These are phyloP conservation scores for Rhyacichthys aspro DNA, from an alignment of 2,797 vertebrate species.

Conservation along the genomic window DNA sequence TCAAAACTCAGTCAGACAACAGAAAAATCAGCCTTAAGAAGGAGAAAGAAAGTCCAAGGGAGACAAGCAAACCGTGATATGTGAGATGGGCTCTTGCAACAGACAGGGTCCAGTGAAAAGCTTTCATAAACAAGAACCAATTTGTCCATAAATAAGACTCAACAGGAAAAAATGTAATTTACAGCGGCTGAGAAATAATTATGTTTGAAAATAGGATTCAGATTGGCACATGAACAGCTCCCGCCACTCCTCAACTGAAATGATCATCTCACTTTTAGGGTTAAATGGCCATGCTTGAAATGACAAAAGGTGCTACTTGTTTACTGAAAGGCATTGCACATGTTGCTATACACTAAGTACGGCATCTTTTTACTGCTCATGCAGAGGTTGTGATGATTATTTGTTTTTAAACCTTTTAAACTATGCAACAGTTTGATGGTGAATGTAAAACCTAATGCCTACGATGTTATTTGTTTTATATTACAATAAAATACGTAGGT, in stretches of 20 bases:
- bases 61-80: slow-evolving; percentile 61
- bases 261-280: slow-evolving; percentile 13
- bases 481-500: neutral
- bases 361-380: slow-evolving; percentile 1
- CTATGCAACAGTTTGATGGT: neutral
- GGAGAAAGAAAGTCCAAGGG: slow-evolving; percentile 67
- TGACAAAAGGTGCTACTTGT: slow-evolving; percentile 25
- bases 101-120: slow-evolving; percentile 41
- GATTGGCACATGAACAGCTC: slow-evolving; percentile 80
- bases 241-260: slow-evolving; percentile 37
- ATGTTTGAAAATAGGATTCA: slow-evolving; percentile 77
- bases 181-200: slow-evolving; percentile 77
- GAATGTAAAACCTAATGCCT: neutral
- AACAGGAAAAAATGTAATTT: slow-evolving; percentile 72
- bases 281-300: slow-evolving; percentile 52
- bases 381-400: neutral
- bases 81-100: slow-evolving; percentile 57
- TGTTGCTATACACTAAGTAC: neutral
- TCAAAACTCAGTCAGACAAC: slow-evolving; percentile 79
- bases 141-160: slow-evolving; percentile 71
- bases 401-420: neutral
- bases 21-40: slow-evolving; percentile 65
- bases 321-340: slow-evolving; percentile 27
- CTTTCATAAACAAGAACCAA: slow-evolving; percentile 57
- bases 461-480: neutral